Percentiles rank a stretch among this genome's conserved stretches.
Evolutionary conservation across 2,888 invertebrate species (phyloP).

Genomic region (Caradrina clavipalpis): DNA sequence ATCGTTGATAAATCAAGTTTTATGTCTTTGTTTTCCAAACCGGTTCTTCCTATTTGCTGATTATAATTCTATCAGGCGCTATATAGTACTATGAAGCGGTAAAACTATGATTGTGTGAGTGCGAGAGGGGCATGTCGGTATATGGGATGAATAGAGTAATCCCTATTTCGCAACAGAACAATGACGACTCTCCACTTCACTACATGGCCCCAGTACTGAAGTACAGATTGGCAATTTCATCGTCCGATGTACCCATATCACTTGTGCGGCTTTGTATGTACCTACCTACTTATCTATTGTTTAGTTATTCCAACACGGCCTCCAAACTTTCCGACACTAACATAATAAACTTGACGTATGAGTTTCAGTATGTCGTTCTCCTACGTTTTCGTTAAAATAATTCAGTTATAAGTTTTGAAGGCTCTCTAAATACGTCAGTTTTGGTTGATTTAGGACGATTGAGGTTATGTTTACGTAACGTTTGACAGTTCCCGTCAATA

Average conservation of each 20-base stretch:
- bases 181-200: constrained; percentile 35
- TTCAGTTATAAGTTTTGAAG: constrained; percentile 54
- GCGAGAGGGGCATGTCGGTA: background rate
- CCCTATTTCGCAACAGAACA: constrained; percentile 30
- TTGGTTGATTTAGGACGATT: constrained; percentile 42
- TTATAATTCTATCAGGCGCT: background rate
- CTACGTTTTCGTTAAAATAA: constrained; percentile 50
- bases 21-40: constrained; percentile 2
- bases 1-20: background rate
- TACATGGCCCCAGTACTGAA: constrained; percentile 23
- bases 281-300: constrained; percentile 51
- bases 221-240: constrained; percentile 58
- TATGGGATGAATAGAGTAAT: constrained; percentile 29
- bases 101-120: constrained; percentile 9
- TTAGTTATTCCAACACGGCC: constrained; percentile 40
- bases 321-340: constrained; percentile 65
- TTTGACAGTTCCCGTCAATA: constrained; percentile 30
- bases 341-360: constrained; percentile 68
- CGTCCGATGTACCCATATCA: constrained; percentile 44
- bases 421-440: constrained; percentile 51
- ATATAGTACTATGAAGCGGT: constrained; percentile 1
- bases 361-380: constrained; percentile 55
- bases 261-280: constrained; percentile 57
- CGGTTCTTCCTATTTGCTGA: background rate
- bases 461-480: constrained; percentile 32